Conservation (phyloP, 2,113 vertebrate species). For the Entelurus aequoreus region DNA sequence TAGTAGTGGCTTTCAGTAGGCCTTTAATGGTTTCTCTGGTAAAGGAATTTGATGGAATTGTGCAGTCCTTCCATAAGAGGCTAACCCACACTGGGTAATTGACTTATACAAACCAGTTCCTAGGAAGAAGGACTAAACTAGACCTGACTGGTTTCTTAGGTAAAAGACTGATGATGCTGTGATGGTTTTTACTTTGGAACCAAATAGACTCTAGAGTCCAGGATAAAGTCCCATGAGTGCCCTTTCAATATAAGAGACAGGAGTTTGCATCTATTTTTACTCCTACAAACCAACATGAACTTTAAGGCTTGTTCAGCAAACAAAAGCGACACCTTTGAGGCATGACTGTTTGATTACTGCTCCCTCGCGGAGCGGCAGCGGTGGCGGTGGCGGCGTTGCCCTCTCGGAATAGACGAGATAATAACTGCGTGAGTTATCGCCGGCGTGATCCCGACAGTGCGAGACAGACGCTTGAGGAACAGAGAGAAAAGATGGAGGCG, state of each 20-base stretch:
- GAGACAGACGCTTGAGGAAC: constrained; percentile 12
- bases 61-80: background rate
- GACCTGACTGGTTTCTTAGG: background rate
- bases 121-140: background rate
- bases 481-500: constrained; percentile 4
- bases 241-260: too few species aligned
- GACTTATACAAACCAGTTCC: constrained; percentile 10
- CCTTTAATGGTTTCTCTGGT: background rate
- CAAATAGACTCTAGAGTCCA: background rate
- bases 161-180: background rate
- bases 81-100: constrained; percentile 84
- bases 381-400: background rate
- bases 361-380: background rate
- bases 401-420: constrained; percentile 27
- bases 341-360: background rate
- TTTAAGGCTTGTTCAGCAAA: background rate
- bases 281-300: background rate
- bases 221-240: background rate
- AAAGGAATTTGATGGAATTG: background rate
- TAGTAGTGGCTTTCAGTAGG: too few species aligned
- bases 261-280: background rate
- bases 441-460: constrained; percentile 6
- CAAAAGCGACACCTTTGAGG: background rate
- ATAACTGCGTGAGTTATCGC: constrained; percentile 23
- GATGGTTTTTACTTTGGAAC: background rate